Evolutionary conservation across 2,888 invertebrate genomes (phyloP), one percentile per base, ranked within the genome.

Genomic region (Chrysotoxum bicinctum): DNA sequence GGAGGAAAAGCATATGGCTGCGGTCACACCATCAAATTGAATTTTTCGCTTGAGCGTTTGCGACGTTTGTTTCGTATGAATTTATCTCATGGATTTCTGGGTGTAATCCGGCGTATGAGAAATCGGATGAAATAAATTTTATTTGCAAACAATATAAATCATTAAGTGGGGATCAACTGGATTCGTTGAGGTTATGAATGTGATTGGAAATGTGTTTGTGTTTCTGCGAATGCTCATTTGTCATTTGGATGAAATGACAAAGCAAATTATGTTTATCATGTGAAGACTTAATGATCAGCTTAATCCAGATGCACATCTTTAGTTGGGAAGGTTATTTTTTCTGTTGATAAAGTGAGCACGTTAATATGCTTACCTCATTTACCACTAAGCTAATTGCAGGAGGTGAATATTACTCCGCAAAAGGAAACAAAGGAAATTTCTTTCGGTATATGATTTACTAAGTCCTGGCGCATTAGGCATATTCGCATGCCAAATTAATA

Each of bases 1-100:
- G n/a, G 16, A 26, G 26, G 43, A 16, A 43, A 8, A 80, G 54
- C 85, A 85, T 85, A 62, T 85, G 85, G 76, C 69, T 81, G 68
- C 30, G 81, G 81, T 85, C 85, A 73, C 85, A 85, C 85, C 80
- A 81, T 85, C 85, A 85, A 85, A 85, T 85, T 85, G 68, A 85
- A 85, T 85, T 85, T 81, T 77, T 76, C 85, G 76, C 85, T 54
- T 73, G 73, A 85, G 16, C 56, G 48, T 81, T 10, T 21, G 62
- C 50, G 70, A 58, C 50, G 72, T 60, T 32, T 66, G 32, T 66
- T 66, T 66, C 48, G n/a, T 43, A 7, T 45, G 26, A 32, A 30
- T 72, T 35, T 45, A 9, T 58, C 56, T 19, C 19, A 30, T 43
- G 75, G 74, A 75, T 84, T 73, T 73, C 58, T 16, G 19, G 56